Evolutionary conservation across 1,140 invertebrate genomes (phyloP).

Genomic region (Drosophila nannoptera): DNA sequence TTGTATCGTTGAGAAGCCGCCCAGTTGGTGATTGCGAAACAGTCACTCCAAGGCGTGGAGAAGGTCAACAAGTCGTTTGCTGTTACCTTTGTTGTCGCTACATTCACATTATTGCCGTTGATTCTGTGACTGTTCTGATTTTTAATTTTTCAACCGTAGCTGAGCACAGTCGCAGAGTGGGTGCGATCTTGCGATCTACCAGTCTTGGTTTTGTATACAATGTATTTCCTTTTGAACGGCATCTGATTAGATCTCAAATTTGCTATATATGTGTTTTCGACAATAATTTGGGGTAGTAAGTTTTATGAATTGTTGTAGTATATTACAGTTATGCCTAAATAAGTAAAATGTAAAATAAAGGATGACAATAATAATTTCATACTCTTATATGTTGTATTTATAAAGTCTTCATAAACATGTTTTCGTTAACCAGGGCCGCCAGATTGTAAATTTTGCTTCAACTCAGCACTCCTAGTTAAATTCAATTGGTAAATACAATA

Average conservation of each 20-base stretch:
- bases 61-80: slow-evolving; percentile 60
- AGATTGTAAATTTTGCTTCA: slow-evolving; percentile 43
- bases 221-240: too few species aligned
- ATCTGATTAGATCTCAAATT: too few species aligned
- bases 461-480: slow-evolving; percentile 55
- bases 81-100: slow-evolving; percentile 39
- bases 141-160: slow-evolving; percentile 22
- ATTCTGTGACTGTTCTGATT: slow-evolving; percentile 46
- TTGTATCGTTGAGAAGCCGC: slow-evolving; percentile 36
- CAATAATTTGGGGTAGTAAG: too few species aligned
- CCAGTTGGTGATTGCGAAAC: slow-evolving; percentile 58
- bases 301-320: too few species aligned
- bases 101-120: slow-evolving; percentile 41
- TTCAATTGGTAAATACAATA: slow-evolving; percentile 42
- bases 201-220: too few species aligned
- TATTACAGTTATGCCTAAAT: too few species aligned
- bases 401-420: slow-evolving; percentile 22
- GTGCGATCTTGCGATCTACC: neutral
- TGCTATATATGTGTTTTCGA: too few species aligned
- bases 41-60: slow-evolving; percentile 49
- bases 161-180: slow-evolving; percentile 26
- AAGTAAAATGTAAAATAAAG: too few species aligned
- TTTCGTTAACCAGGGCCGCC: slow-evolving; percentile 52
- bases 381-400: too few species aligned
- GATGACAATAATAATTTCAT: too few species aligned